A percentile compares a stretch with the other conserved stretches of the same genome.
These are phyloP conservation scores for Sebastolobus alascanus DNA, from an alignment of 2,797 vertebrate genomes.

Conservation along the genomic window DNA sequence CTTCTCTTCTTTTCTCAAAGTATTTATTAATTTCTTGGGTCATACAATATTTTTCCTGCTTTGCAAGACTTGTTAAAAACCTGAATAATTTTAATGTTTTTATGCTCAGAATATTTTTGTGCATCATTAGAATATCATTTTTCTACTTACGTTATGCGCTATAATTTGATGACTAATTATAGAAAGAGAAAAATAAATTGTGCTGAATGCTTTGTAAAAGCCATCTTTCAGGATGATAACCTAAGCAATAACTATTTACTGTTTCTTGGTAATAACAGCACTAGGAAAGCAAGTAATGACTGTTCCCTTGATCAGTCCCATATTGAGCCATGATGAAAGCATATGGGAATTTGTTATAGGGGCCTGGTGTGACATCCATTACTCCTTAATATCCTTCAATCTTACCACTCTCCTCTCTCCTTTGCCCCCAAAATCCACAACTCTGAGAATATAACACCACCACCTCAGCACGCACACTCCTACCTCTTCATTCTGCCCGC, in stretches of 20 bases:
- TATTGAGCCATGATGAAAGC: conserved; percentile 82
- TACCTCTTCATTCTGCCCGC: conserved; percentile 54
- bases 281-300: conserved; percentile 78
- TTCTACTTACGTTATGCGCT: conserved; percentile 23
- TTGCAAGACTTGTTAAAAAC: not conserved
- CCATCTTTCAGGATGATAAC: conserved; percentile 72
- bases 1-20: not conserved
- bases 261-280: conserved; percentile 78
- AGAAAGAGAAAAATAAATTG: conserved; percentile 67
- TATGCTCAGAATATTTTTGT: conserved; percentile 11
- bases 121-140: conserved; percentile 32
- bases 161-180: conserved; percentile 55
- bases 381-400: conserved; percentile 79
- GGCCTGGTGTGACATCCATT: conserved; percentile 78
- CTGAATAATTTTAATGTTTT: conserved; percentile 24
- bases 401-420: conserved; percentile 65
- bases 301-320: conserved; percentile 82
- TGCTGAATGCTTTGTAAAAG: conserved; percentile 50
- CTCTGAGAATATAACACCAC: conserved; percentile 49
- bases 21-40: not conserved
- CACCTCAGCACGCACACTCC: conserved; percentile 55
- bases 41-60: conserved; percentile 4
- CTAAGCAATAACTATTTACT: conserved; percentile 77
- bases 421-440: conserved; percentile 63
- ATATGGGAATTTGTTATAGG: conserved; percentile 74